Base-by-base conservation (phyloP, 2,113 vertebrate species). In the Mastomys coucha region DNA sequence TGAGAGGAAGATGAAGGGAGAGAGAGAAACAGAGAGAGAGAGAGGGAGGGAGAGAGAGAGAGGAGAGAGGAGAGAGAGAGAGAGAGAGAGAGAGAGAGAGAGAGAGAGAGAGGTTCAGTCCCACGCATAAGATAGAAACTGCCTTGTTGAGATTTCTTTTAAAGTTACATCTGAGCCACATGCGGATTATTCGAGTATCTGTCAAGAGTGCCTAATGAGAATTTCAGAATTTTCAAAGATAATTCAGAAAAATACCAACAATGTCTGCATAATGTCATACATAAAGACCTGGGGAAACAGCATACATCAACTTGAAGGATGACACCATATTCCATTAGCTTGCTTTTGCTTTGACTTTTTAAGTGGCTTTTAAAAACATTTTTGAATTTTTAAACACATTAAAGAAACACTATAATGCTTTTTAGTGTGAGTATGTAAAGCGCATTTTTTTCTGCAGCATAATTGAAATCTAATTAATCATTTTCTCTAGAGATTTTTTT, bases 301-400 rank as follows among this genome's bases (percentile, higher is more conserved):
- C 95, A 89, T 93, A 89, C 93, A 98, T 98, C 97, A 97, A 3
- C 97, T 98, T 98, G 93, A 98, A 98, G 94, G 96, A 98, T 76
- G 95, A 98, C 97, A 98, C 97, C 13, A 78, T 91, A 75, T 97
- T 98, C 98, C 98, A 99, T 99, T 98, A 98, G 98, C 96, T 96
- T 96, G 98, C 98, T 96, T 98, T 98, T 97, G 95, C 96, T 94
- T 97, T 98, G 98, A 98, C 98, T 99, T 98, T 99, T 98, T 97
- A 99, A 99, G 98, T 98, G 98, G 98, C 98, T 99, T 99, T 99
- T 97, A 98, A 99, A 99, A 98, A 98, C 98, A 98, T 98, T 98
- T 98, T 98, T 98, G 98, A 98, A 98, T 98, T 98, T 98, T 99
- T 98, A 98, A 99, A 98, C 96, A 98, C 98, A 98, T 98, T 98